A percentile compares a stretch with the other conserved stretches of the same genome.
Evolutionary conservation across 2,113 vertebrate genomes (phyloP).

Genomic region (Burhinus oedicnemus): DNA sequence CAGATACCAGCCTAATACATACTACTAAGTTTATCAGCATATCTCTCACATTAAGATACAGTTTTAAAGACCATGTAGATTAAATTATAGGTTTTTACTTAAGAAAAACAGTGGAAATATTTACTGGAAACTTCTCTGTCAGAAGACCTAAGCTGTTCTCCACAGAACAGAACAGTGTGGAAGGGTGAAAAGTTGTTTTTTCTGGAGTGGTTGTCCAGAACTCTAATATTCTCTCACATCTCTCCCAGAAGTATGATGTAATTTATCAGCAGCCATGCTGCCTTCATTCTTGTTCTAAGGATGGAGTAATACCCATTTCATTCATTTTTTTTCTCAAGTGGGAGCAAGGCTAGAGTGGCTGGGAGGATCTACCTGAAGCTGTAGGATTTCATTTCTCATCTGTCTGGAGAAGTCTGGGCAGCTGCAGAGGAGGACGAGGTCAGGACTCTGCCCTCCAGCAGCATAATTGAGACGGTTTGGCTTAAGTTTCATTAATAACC

Average conservation of each 20-base stretch:
- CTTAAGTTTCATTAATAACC: conserved; percentile 53
- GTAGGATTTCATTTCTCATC: background rate
- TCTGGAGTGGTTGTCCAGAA: background rate
- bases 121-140: background rate
- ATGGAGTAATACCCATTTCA: background rate
- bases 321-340: background rate
- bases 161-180: background rate
- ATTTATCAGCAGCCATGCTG: background rate
- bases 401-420: background rate
- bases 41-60: background rate
- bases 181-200: background rate
- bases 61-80: background rate
- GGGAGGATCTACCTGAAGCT: background rate
- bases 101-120: background rate
- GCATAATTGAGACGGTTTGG: conserved; percentile 7
- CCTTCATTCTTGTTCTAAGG: background rate
- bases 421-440: background rate
- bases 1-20: background rate
- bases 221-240: background rate
- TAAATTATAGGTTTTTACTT: background rate
- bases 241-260: background rate
- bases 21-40: background rate
- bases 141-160: background rate
- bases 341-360: background rate
- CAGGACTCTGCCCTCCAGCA: conserved; percentile 19